phyloP scores from a whole-genome alignment of 2,113 vertebrate genomes.

The Phodopus roborovskii region DNA sequence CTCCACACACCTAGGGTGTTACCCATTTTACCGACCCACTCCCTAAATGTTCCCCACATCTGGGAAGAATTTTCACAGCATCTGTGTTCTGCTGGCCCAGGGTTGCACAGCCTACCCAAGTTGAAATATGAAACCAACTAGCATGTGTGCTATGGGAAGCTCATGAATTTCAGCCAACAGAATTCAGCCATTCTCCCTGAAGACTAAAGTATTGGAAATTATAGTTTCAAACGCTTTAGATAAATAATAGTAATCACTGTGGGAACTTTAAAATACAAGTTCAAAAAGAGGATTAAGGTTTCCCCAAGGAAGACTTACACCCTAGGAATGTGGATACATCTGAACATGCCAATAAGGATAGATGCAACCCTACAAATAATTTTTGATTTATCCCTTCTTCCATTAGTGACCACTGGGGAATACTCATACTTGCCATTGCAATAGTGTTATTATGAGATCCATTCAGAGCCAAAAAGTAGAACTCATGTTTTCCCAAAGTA shows the following conservation, averaged over 20 bases:
- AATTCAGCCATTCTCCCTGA: not conserved
- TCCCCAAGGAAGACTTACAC: not conserved
- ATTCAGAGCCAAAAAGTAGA: not conserved
- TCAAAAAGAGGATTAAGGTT: not conserved
- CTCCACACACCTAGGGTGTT: too few species aligned
- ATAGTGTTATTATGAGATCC: not conserved
- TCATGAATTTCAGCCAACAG: constrained; percentile 12
- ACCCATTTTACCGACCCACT: not conserved
- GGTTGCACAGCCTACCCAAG: not conserved
- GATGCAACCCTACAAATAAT: not conserved
- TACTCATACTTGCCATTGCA: not conserved
- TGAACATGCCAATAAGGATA: not conserved
- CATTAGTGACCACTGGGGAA: not conserved
- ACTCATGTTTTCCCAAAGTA: not conserved
- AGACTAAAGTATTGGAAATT: not conserved
- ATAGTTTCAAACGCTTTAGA: not conserved
- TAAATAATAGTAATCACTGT: not conserved
- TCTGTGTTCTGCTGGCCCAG: too few species aligned
- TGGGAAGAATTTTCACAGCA: not conserved
- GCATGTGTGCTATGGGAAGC: not conserved
- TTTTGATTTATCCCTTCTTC: not conserved
- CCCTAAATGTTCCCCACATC: not conserved
- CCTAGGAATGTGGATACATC: too few species aligned
- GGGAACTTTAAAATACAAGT: not conserved
- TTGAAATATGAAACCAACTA: not conserved